A percentile compares a stretch with the other conserved stretches of the same genome.
phyloP scores from a whole-genome alignment of 2,888 invertebrate genomes.

The Camptogramma bilineatum region DNA sequence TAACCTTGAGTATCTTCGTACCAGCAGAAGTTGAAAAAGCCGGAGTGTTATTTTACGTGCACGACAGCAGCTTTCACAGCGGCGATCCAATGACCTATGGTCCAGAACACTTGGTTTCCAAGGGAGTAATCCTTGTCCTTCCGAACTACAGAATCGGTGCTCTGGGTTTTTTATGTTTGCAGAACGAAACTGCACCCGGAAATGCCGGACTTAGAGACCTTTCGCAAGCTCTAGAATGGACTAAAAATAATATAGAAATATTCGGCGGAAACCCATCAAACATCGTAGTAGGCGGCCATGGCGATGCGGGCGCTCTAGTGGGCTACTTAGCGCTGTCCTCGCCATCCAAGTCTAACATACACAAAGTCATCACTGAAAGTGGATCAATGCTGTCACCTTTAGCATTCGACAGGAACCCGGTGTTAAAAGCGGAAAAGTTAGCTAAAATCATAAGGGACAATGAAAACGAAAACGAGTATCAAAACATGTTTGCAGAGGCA shows the following conservation, averaged over 20 bases:
- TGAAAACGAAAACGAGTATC: constrained; percentile 24
- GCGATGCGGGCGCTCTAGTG: constrained; percentile 65
- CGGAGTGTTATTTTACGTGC: constrained; percentile 71
- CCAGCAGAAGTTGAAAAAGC: constrained; percentile 50
- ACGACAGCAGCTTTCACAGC: constrained; percentile 68
- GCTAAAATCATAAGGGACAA: constrained; percentile 57
- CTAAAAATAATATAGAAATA: constrained; percentile 59
- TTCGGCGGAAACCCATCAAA: constrained; percentile 72
- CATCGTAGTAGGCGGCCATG: constrained; percentile 70
- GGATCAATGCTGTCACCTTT: constrained; percentile 68
- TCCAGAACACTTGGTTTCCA: constrained; percentile 64
- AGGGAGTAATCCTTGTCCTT: constrained; percentile 64
- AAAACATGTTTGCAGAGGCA: constrained; percentile 44
- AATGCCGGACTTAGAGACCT: constrained; percentile 75
- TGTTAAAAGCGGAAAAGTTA: constrained; percentile 58
- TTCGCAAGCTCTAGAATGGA: constrained; percentile 69
- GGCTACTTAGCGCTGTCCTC: constrained; percentile 66
- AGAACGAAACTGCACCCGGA: constrained; percentile 66
- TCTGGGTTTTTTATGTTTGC: constrained; percentile 72
- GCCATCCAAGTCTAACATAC: constrained; percentile 57
- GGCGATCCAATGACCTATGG: constrained; percentile 68
- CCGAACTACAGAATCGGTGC: constrained; percentile 75
- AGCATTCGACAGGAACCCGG: constrained; percentile 69
- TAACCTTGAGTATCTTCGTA: constrained; percentile 73
- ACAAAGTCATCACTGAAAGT: constrained; percentile 71